Evolutionary conservation across 2,888 invertebrate species (phyloP).

Genomic region (Heterodera filipjevi): DNA sequence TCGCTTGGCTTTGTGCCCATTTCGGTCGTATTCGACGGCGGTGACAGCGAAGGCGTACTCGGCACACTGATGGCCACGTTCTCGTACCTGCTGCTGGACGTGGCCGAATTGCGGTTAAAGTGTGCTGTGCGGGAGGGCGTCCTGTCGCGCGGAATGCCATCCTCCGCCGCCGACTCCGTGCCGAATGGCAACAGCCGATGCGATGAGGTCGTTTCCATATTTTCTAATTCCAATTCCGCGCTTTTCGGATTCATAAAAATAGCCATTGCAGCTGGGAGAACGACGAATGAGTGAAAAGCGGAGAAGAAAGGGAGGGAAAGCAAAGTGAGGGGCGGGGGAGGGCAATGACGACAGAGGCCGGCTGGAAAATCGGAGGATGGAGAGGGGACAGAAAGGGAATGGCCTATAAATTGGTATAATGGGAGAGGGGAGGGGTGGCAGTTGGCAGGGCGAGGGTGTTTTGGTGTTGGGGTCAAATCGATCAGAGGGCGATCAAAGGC

Average conservation of each 20-base stretch:
- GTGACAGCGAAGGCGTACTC: not conserved
- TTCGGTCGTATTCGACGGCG: not conserved
- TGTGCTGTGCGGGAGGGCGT: not conserved
- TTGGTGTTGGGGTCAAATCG: not conserved
- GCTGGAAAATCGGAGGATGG: not conserved
- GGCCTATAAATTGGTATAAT: constrained; percentile 12
- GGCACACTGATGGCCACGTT: constrained; percentile 23
- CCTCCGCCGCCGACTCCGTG: not conserved
- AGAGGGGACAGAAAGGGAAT: not conserved
- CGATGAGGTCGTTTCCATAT: not conserved
- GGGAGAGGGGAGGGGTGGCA: not conserved
- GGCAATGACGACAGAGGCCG: not conserved
- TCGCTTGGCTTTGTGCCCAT: not conserved
- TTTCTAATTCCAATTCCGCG: constrained; percentile 14
- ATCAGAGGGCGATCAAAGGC: not conserved
- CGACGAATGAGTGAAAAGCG: not conserved
- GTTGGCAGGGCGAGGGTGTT: not conserved
- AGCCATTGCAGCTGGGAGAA: constrained; percentile 7
- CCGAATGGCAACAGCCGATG: not conserved
- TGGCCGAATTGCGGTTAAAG: not conserved
- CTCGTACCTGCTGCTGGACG: constrained; percentile 21
- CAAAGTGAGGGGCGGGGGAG: not conserved
- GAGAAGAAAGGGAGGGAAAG: not conserved
- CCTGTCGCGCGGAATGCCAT: not conserved
- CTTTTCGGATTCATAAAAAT: constrained; percentile 26